Conservation (phyloP, 92 coral and sea anemone species). For the Hydrozoanthus gracilis region DNA sequence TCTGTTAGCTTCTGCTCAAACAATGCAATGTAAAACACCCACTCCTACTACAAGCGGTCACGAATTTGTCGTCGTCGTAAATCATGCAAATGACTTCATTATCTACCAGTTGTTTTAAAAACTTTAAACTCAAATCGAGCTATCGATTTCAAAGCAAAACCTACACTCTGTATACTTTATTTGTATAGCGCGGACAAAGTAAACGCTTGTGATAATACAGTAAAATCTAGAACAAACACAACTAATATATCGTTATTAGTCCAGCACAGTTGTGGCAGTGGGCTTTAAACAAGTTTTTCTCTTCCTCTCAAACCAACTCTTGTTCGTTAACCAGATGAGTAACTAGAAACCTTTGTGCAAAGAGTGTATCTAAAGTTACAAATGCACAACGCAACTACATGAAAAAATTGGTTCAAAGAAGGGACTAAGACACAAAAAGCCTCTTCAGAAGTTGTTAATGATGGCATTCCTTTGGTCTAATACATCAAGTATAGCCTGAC, state of each 20-base stretch:
- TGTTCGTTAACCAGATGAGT: neutral
- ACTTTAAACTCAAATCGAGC: neutral
- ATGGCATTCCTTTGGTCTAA: neutral
- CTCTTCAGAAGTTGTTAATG: neutral
- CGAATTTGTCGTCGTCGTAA: conserved; percentile 29
- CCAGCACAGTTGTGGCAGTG: neutral
- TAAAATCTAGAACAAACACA: conserved; percentile 27
- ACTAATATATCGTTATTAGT: neutral
- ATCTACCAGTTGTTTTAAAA: neutral
- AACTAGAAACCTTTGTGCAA: neutral
- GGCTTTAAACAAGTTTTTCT: neutral
- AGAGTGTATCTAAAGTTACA: neutral
- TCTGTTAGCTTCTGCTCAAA: conserved; percentile 14
- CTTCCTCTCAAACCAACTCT: conserved; percentile 1
- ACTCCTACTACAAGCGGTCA: conserved; percentile 4
- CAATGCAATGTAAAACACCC: conserved; percentile 29
- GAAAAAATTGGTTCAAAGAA: neutral
- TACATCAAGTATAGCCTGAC: neutral
- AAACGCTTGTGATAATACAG: neutral
- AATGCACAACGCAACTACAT: neutral
- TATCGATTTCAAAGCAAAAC: neutral
- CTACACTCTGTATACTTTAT: neutral
- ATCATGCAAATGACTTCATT: conserved; percentile 27
- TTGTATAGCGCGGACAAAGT: neutral
- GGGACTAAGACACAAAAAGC: neutral